A percentile compares a stretch with the other conserved stretches of the same genome.
These are phyloP conservation scores for Coilia nasus DNA, from an alignment of 2,797 vertebrate genomes.

Conservation along the genomic window DNA sequence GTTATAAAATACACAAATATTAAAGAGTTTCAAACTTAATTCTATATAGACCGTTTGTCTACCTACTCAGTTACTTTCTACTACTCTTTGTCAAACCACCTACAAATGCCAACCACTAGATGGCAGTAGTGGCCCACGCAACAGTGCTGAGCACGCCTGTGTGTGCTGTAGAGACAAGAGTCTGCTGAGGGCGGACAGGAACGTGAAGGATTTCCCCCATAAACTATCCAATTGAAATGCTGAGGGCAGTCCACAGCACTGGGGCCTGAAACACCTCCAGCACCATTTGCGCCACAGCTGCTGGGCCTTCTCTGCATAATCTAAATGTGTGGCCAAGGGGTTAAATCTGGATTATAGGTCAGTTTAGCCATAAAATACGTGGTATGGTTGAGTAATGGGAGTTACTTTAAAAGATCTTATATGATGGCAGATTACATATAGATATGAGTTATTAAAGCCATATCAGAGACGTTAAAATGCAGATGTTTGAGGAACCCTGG, in stretches of 20 bases:
- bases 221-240: neutral
- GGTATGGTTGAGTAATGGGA: neutral
- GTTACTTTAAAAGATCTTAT: neutral
- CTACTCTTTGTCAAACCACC: slow-evolving; percentile 17
- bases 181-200: neutral
- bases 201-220: slow-evolving; percentile 21
- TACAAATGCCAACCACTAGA: slow-evolving; percentile 69
- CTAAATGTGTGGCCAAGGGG: neutral
- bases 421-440: neutral
- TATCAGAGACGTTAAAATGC: neutral
- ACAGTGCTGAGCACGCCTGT: no score
- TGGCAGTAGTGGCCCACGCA: slow-evolving; percentile 72
- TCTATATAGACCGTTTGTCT: neutral
- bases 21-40: neutral
- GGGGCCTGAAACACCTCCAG: neutral
- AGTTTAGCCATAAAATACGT: neutral
- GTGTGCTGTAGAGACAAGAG: neutral
- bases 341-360: slow-evolving; percentile 23
- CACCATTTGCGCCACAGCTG: slow-evolving; percentile 16
- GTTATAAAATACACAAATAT: no score
- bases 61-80: neutral
- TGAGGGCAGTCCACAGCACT: neutral
- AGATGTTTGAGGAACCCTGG: slow-evolving; percentile 3
- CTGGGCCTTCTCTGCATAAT: slow-evolving; percentile 5
- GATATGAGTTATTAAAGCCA: neutral